Evolutionary conservation across 1,140 invertebrate genomes (phyloP), one percentile per base, ranked within the genome.

Genomic region (Drosophila miranda): DNA sequence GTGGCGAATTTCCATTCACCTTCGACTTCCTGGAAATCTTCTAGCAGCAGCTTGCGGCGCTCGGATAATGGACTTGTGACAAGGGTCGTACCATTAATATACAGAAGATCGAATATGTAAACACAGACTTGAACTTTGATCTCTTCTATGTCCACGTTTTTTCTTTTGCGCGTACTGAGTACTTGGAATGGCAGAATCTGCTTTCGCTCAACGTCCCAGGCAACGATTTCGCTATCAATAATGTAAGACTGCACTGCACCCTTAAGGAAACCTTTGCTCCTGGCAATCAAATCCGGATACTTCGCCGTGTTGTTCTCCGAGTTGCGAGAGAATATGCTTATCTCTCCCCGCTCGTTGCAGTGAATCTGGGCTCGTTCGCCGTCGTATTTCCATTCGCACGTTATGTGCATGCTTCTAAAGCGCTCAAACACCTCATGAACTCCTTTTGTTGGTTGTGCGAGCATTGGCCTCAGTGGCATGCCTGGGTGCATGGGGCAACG

Each of bases 321-420:
- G 93, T 99, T 99, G 56, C 99, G 92, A 90, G 98, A 99, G 91
- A 96, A 99, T 63, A 99, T 97, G 49, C 89, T 94, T 1, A 98
- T 93, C 13, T 93, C 92, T 0, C 95, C 94, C 74, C 95, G 92
- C 45, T 95, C 93, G 26, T 92, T 78, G 1, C 95, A 90, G 86
- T 98, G 97, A 75, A 98, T 97, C 94, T 99, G 99, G 4, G 98
- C 99, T 89, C 99, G 92, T 93, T 99, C 99, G 4, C 99, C 99
- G 92, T 99, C 99, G 91, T 99, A 99, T 91, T 99, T 99, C 94
- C 95, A 99, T 93, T 99, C 99, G 91, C 98, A 99, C 2, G 98
- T 99, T 88, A 99, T 99, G 83, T 96, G 95, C 75, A 96, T 92
- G 28, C 95, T 94, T 63, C 99, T 97, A 92, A 99, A 99, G 57